Conservation (phyloP, 2,888 invertebrate species). For the Hydropsyche betteni region DNA sequence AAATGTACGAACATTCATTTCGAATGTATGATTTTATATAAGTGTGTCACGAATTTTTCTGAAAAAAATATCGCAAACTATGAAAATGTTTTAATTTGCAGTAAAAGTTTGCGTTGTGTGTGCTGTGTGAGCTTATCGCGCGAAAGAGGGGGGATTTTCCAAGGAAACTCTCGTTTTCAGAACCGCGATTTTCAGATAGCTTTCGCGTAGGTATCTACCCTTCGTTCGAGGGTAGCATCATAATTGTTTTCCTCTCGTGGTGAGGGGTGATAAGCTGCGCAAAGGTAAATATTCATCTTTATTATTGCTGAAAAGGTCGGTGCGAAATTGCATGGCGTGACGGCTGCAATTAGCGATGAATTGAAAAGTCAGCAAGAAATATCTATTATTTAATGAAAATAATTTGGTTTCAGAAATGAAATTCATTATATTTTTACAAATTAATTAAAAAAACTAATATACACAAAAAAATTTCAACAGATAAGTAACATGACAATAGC, state of each 20-base stretch:
- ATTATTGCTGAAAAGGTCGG: slow-evolving; percentile 6
- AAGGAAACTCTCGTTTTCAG: neutral
- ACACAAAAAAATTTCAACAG: neutral
- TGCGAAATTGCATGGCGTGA: slow-evolving; percentile 10
- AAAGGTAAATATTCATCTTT: slow-evolving; percentile 28
- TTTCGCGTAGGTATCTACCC: slow-evolving; percentile 3
- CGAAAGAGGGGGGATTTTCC: neutral
- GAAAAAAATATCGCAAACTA: too few relatives aligned
- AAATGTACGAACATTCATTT: too few relatives aligned
- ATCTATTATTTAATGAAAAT: neutral
- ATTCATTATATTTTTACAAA: neutral
- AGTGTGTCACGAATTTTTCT: too few relatives aligned
- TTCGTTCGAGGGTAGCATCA: slow-evolving; percentile 1
- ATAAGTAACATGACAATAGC: neutral
- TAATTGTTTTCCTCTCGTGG: slow-evolving; percentile 26
- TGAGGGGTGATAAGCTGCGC: slow-evolving; percentile 16
- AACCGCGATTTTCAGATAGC: slow-evolving; percentile 19
- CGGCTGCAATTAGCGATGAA: slow-evolving; percentile 22
- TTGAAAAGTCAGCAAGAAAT: slow-evolving; percentile 16
- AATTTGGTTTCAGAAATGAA: neutral
- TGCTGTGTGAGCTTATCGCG: neutral
- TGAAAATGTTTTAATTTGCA: too few relatives aligned
- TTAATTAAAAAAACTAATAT: neutral
- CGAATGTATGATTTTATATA: too few relatives aligned
- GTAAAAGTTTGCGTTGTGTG: too few relatives aligned